Evolutionary conservation across 2,888 invertebrate genomes (phyloP), one percentile per base, ranked within the genome.

Genomic region (Arge pagana): DNA sequence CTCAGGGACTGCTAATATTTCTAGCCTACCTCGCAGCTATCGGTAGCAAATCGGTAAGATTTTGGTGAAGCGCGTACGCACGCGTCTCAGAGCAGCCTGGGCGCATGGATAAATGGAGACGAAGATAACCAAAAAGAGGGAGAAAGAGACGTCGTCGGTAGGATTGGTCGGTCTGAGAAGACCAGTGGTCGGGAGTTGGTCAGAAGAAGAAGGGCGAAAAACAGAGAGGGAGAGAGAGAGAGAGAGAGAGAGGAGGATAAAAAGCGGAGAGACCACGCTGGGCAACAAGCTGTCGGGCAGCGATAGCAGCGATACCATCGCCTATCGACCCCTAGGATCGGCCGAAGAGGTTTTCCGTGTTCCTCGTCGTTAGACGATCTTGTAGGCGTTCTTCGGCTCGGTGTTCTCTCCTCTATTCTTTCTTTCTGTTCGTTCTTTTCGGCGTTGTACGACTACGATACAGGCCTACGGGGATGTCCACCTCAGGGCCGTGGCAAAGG

Each of bases 291-390:
- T 69, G 66, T 68, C 69, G 67, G 67, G 63, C 63, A 62, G 64
- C 70, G 74, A 73, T 74, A 66, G 64, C 63, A 62, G 63, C 70
- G 74, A 73, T 74, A 72, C 68, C 72, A 73, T 75, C 73, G 68
- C 67, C 69, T 74, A 74, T 75, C 73, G 69, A 71, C 62, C 64
- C 65, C 64, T 66, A 70, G 70, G 70, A 75, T 75, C 75, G 68
- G 65, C 66, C 64, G 69, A 72, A 76, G 70, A 76, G 76, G 75
- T 74, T 76, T 76, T 76, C 74, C 75, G 64, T 76, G 76, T 76
- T 74, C 72, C 67, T 71, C 68, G 67, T 64, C 50, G 50, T 50
- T 43, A 50, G 40, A 50, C 50, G 50, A 74, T 73, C 73, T 75
- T 75, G 74, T 75, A 73, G 45, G 45, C 45, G 45, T 45, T 45